Conservation (phyloP, 1,140 invertebrate genomes). For the Solenopsis invicta region DNA sequence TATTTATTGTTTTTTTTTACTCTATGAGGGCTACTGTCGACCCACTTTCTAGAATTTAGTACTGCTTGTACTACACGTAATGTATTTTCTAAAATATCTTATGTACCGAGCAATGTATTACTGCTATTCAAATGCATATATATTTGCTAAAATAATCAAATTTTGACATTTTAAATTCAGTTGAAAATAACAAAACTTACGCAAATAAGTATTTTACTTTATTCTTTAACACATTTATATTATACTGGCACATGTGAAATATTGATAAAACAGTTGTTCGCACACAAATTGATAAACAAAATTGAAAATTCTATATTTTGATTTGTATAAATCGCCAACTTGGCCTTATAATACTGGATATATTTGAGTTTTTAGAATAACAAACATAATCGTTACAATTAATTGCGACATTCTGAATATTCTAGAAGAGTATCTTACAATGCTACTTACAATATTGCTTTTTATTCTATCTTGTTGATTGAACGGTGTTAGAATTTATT, state of each 20-base stretch:
- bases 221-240: neutral
- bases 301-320: slow-evolving; percentile 3
- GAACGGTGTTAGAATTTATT: slow-evolving; percentile 49
- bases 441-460: slow-evolving; percentile 10
- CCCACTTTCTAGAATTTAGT: slow-evolving; percentile 27
- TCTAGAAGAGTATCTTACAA: slow-evolving; percentile 69
- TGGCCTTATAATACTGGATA: neutral
- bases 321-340: neutral
- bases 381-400: neutral
- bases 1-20: slow-evolving; percentile 68
- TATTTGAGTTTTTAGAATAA: slow-evolving; percentile 15
- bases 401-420: slow-evolving; percentile 7
- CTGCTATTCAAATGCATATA: neutral
- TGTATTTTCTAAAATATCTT: slow-evolving; percentile 1
- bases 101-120: slow-evolving; percentile 29
- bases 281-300: neutral
- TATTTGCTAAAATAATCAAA: slow-evolving; percentile 23
- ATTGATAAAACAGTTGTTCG: slow-evolving; percentile 10
- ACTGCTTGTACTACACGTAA: neutral
- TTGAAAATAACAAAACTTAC: slow-evolving; percentile 14
- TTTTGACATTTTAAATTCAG: slow-evolving; percentile 27
- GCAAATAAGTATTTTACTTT: slow-evolving; percentile 24
- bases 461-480: neutral
- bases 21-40: slow-evolving; percentile 40
- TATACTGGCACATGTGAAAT: neutral